phyloP scores from a whole-genome alignment of 1,140 invertebrate genomes.

The Sitodiplosis mosellana region DNA sequence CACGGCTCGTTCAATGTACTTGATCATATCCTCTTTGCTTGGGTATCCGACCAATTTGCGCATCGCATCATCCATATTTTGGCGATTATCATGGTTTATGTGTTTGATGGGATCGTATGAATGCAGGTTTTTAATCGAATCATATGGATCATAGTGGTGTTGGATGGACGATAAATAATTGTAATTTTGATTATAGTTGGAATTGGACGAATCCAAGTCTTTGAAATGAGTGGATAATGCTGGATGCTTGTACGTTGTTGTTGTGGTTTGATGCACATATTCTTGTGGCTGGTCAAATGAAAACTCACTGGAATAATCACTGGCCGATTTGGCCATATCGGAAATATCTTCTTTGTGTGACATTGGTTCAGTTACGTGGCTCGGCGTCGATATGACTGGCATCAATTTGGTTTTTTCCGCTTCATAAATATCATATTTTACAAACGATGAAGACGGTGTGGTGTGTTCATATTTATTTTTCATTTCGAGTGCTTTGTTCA shows the following conservation, averaged over 20 bases:
- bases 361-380: no score
- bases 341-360: no score
- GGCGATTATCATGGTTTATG: not conserved
- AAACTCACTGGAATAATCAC: no score
- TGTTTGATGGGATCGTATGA: not conserved
- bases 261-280: no score
- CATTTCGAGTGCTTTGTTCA: conserved; percentile 20
- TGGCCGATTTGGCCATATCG: no score
- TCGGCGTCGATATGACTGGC: no score
- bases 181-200: not conserved
- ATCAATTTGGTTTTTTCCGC: not conserved
- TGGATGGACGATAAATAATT: not conserved
- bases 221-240: no score
- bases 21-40: conserved; percentile 21
- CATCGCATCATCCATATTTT: no score
- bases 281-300: no score
- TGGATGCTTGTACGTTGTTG: no score
- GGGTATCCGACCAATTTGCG: no score
- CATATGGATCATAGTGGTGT: not conserved
- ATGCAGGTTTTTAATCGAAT: not conserved
- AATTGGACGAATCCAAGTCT: no score
- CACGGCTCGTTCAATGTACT: conserved; percentile 22
- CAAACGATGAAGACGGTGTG: not conserved
- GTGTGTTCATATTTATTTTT: not conserved
- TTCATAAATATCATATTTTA: conserved; percentile 1